These are phyloP conservation scores for Tokudaia tokunoshimensis DNA, from an alignment of 2,797 vertebrate species.

Conservation along the genomic window DNA sequence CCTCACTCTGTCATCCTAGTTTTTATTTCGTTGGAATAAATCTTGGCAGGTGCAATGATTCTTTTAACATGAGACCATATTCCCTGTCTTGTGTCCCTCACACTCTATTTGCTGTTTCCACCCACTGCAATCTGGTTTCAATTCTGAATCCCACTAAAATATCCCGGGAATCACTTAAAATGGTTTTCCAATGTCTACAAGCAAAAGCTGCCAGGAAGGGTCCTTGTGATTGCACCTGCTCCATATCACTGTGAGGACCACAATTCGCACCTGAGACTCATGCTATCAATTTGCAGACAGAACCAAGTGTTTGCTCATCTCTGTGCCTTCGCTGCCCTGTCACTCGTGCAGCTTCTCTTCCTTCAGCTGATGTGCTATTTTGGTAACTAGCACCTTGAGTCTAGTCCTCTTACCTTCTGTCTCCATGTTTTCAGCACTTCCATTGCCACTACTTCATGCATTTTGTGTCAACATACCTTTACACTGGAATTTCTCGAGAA, in stretches of 20 bases:
- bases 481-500: neutral
- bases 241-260: too few relatives aligned
- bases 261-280: neutral
- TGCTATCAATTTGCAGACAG: neutral
- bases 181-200: neutral
- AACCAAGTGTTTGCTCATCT: neutral
- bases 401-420: neutral
- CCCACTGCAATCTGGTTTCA: slow-evolving; percentile 76
- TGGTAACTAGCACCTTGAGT: neutral
- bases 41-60: neutral
- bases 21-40: slow-evolving; percentile 46
- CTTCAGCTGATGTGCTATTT: neutral
- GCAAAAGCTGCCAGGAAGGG: neutral
- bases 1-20: neutral
- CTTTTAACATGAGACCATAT: slow-evolving; percentile 57
- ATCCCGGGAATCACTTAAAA: slow-evolving; percentile 44
- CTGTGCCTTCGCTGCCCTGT: neutral
- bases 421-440: neutral
- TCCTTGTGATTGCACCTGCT: neutral
- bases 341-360: neutral
- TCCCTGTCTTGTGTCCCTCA: slow-evolving; percentile 67
- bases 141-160: slow-evolving; percentile 63
- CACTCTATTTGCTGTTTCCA: slow-evolving; percentile 70
- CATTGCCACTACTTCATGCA: neutral
- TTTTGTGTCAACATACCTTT: neutral